Evolutionary conservation across 1,140 invertebrate species (phyloP), one percentile per base, ranked within the genome.

Genomic region (Sitodiplosis mosellana): DNA sequence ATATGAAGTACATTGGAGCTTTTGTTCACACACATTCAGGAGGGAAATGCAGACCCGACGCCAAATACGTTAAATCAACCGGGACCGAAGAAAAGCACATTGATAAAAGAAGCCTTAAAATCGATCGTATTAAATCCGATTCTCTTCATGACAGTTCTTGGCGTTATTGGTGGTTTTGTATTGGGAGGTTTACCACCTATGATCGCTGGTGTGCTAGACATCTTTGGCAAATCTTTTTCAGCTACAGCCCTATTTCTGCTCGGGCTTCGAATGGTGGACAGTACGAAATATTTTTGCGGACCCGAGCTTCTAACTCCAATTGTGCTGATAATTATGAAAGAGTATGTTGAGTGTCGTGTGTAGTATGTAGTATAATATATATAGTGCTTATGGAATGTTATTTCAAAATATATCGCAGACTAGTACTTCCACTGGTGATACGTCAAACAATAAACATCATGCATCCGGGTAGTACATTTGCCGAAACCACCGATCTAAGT

Each of bases 221-320:
- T 84, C 1, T 75, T 93, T 49, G 86, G 87, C 0, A 78, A 84
- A 52, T 83, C 91, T 18, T 97, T 95, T 63, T 86, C 87, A 44
- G 88, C 87, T 1, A 80, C 83, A 19, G 89, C 93, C 1, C 64
- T 97, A 11, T 96, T 96, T 61, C 67, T 91, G 27, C 69, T 96
- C 10, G 93, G 93, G 1, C 64, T 93, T 5, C 77, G 84, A 61
- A 91, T 96, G 81, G 87, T 93, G n/a, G 89, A 89, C 8, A 87
- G 87, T 67, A 77, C 90, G 36, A 75, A 81, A 45, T 76, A 78
- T 51, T 61, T 89, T 1, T 73, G 75, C 58, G 87, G 87, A 4
- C 70, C 77, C 2, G 80, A 79, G 8, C 66, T 92, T 14, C 66
- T 95, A 6, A 70, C 87, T 34, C 87, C 90, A 2, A 78, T 82